Evolutionary conservation across 2,113 vertebrate species (phyloP).

Genomic region (Carassius auratus): DNA sequence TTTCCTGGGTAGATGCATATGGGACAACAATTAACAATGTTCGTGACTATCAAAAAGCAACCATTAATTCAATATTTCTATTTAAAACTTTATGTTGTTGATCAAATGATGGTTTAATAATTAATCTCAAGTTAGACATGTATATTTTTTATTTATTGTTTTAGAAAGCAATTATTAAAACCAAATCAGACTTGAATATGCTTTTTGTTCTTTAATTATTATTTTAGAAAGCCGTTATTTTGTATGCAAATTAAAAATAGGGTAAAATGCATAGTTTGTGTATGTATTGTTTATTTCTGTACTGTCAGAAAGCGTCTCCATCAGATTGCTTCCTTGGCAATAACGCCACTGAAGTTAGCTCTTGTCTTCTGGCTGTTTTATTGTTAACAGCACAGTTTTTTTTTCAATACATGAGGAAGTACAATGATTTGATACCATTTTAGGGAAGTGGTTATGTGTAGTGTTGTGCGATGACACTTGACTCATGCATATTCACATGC

Average conservation of each 20-base stretch:
- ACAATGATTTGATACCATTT: not conserved
- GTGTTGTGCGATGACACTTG: not conserved
- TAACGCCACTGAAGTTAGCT: not conserved
- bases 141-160: too few relatives aligned
- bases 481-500: not conserved
- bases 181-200: not conserved
- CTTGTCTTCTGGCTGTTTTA: not conserved
- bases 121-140: not conserved
- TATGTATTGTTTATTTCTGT: not conserved
- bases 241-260: not conserved
- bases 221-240: not conserved
- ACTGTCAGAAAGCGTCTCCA: not conserved
- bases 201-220: not conserved
- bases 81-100: too few relatives aligned
- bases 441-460: slow-evolving; percentile 3
- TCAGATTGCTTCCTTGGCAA: not conserved
- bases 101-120: not conserved
- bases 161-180: not conserved
- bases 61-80: not conserved
- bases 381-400: not conserved
- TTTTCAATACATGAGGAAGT: slow-evolving; percentile 6
- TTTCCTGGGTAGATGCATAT: not conserved
- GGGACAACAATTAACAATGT: not conserved
- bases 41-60: not conserved
- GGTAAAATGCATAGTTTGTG: not conserved